A percentile compares a stretch with the other conserved stretches of the same genome.
These are phyloP conservation scores for Paragorgia papillata DNA, from an alignment of 92 coral and sea anemone species.

Conservation along the genomic window DNA sequence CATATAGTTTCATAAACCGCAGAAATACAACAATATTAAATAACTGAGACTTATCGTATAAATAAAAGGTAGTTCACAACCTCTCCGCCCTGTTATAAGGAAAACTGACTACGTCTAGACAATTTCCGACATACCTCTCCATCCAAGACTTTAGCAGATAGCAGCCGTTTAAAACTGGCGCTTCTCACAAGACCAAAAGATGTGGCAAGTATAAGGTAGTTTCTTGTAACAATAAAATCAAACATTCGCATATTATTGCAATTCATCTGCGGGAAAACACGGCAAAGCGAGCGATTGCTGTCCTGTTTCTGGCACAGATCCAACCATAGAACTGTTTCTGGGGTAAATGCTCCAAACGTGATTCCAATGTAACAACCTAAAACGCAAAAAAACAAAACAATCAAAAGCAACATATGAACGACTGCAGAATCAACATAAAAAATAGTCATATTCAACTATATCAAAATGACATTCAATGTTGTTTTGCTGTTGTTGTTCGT, in stretches of 20 bases:
- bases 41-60: too few species aligned
- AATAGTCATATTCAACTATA: too few species aligned
- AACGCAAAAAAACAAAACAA: background rate
- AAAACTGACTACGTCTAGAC: too few species aligned
- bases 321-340: constrained; percentile 82
- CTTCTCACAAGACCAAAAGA: constrained; percentile 71
- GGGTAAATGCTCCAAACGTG: constrained; percentile 73
- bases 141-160: constrained; percentile 39
- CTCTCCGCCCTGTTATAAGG: too few species aligned
- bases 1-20: background rate
- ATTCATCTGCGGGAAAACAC: constrained; percentile 53
- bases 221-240: constrained; percentile 69
- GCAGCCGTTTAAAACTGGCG: constrained; percentile 10
- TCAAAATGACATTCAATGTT: too few species aligned
- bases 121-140: background rate
- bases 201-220: constrained; percentile 73
- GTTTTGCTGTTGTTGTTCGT: too few species aligned
- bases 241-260: constrained; percentile 67
- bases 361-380: constrained; percentile 86
- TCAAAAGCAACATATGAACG: too few species aligned
- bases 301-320: constrained; percentile 33
- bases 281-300: constrained; percentile 72
- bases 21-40: too few species aligned
- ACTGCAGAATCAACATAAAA: too few species aligned
- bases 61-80: too few species aligned